These are phyloP conservation scores for Vimba vimba DNA, from an alignment of 2,113 vertebrate species.

Conservation along the genomic window DNA sequence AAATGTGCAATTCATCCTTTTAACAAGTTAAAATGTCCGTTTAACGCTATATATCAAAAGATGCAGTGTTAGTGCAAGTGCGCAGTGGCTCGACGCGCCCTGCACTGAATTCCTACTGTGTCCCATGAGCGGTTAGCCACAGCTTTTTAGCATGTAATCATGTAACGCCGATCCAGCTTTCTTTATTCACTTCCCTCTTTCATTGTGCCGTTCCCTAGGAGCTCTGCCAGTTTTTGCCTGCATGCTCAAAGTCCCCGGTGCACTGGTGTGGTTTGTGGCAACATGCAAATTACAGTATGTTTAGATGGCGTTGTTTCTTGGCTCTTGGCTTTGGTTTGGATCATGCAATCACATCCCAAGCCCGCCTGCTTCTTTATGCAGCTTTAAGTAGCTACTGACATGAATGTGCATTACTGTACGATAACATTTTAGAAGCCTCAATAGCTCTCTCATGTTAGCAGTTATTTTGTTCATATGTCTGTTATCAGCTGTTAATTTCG, in stretches of 20 bases:
- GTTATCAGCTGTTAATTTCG: slow-evolving; percentile 35
- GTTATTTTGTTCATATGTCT: neutral
- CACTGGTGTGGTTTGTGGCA: slow-evolving; percentile 12
- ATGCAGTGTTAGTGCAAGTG: neutral
- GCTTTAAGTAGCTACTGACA: neutral
- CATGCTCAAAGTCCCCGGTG: slow-evolving; percentile 12
- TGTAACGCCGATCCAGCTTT: slow-evolving; percentile 28
- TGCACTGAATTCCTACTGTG: slow-evolving; percentile 1
- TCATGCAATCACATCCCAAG: neutral
- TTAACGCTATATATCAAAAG: neutral
- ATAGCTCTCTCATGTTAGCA: neutral
- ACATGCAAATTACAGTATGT: slow-evolving; percentile 13
- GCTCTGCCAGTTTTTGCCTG: slow-evolving; percentile 24
- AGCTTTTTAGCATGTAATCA: slow-evolving; percentile 44
- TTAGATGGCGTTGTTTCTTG: neutral
- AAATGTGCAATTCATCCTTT: neutral
- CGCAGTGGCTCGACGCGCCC: slow-evolving; percentile 21
- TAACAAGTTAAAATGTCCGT: slow-evolving; percentile 13
- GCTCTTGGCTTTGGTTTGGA: slow-evolving; percentile 16
- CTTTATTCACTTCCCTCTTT: slow-evolving; percentile 43
- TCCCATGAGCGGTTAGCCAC: slow-evolving; percentile 24
- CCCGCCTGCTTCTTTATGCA: neutral
- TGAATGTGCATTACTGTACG: neutral
- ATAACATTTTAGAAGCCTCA: neutral
- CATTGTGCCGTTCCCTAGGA: slow-evolving; percentile 12